A percentile compares a stretch with the other conserved stretches of the same genome.
phyloP scores from a whole-genome alignment of 2,888 invertebrate species.

The Chymomyza caudatula region DNA sequence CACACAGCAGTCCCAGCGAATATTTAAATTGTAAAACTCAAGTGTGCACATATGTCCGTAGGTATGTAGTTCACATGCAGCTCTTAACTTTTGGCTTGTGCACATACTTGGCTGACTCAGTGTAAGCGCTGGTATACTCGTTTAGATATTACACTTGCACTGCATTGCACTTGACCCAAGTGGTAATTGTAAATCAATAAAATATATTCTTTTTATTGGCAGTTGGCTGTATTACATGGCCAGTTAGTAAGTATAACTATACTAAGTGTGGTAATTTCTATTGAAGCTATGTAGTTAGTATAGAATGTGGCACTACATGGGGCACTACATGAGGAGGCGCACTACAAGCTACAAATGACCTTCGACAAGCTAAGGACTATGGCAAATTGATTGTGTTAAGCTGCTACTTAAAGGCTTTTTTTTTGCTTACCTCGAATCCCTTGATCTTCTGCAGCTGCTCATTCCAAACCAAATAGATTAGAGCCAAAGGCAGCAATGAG shows the following conservation, averaged over 20 bases:
- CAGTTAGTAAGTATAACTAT: neutral
- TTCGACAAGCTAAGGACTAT: neutral
- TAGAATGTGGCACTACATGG: neutral
- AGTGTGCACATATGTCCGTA: too few relatives aligned
- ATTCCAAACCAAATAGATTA: conserved; percentile 77
- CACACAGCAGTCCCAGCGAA: neutral
- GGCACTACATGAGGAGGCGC: neutral
- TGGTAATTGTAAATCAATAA: neutral
- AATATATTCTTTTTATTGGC: neutral
- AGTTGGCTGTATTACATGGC: neutral
- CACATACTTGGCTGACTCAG: neutral
- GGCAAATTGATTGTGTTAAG: neutral
- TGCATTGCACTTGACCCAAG: neutral
- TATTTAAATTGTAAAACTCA: neutral
- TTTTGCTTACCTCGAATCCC: conserved; percentile 77
- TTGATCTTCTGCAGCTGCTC: conserved; percentile 78
- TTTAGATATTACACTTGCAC: neutral
- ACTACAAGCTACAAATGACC: neutral
- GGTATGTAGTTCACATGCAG: too few relatives aligned
- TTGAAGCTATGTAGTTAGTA: neutral
- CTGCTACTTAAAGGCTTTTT: too few relatives aligned
- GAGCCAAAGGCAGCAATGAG: conserved; percentile 76
- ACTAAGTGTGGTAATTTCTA: neutral
- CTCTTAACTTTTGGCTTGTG: too few relatives aligned
- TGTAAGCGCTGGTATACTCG: neutral